Conservation (phyloP, 92 coral and sea anemone genomes). For the Micromussa lordhowensis region DNA sequence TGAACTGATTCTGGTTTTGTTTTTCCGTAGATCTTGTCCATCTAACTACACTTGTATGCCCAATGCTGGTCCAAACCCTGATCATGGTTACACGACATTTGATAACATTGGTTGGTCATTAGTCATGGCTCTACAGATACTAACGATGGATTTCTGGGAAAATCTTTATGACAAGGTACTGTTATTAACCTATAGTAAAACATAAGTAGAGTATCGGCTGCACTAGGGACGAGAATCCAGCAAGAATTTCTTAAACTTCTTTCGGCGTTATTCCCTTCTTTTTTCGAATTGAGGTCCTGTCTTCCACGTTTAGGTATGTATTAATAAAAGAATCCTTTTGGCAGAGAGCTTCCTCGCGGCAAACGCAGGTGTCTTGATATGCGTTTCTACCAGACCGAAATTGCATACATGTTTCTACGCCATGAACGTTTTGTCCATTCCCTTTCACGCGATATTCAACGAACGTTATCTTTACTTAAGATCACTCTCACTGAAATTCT, state of each 20-base stretch:
- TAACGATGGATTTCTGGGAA: slow-evolving; percentile 93
- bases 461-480: too few species aligned
- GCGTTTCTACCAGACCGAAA: too few species aligned
- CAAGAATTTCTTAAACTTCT: too few species aligned
- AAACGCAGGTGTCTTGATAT: too few species aligned
- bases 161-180: slow-evolving; percentile 82
- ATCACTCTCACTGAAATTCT: too few species aligned
- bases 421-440: background rate
- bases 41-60: slow-evolving; percentile 76
- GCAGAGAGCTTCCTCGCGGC: too few species aligned
- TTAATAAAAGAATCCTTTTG: background rate
- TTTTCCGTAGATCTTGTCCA: slow-evolving; percentile 67
- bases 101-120: slow-evolving; percentile 90
- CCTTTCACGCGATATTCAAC: background rate
- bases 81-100: slow-evolving; percentile 83
- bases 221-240: too few species aligned
- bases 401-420: background rate
- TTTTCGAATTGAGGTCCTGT: background rate
- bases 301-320: background rate
- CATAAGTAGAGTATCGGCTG: too few species aligned
- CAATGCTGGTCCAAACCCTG: slow-evolving; percentile 82
- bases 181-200: background rate
- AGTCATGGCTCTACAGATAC: slow-evolving; percentile 88
- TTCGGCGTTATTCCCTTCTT: background rate
- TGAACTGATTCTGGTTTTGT: too few species aligned